These are phyloP conservation scores for Holothuria glaberrima DNA, from an alignment of 35 echinoderm and acorn worm species.

Conservation along the genomic window DNA sequence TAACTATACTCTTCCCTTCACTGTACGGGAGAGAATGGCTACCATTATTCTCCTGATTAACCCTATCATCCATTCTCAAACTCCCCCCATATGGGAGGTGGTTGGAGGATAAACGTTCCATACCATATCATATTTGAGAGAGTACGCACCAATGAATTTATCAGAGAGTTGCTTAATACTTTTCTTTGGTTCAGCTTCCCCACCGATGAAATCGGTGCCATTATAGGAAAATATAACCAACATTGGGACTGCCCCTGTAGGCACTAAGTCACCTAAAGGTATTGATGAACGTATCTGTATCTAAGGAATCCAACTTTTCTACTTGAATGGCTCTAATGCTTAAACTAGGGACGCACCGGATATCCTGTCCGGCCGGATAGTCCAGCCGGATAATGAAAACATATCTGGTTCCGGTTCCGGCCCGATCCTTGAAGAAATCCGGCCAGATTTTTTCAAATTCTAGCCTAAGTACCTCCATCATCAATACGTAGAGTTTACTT, in stretches of 20 bases:
- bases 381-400: too few relatives aligned
- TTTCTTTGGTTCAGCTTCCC: not conserved
- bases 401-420: too few relatives aligned
- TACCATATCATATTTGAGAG: not conserved
- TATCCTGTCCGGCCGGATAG: too few relatives aligned
- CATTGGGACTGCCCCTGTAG: slow-evolving; percentile 19
- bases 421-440: too few relatives aligned
- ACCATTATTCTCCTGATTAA: too few relatives aligned
- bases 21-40: not conserved
- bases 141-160: not conserved
- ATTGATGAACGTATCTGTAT: slow-evolving; percentile 47
- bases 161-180: not conserved
- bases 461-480: too few relatives aligned
- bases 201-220: slow-evolving; percentile 65
- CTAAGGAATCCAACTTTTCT: slow-evolving; percentile 11
- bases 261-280: slow-evolving; percentile 24
- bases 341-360: too few relatives aligned
- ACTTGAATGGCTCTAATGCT: not conserved
- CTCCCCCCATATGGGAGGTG: slow-evolving; percentile 4
- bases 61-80: too few relatives aligned
- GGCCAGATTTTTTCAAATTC: too few relatives aligned
- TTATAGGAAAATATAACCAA: slow-evolving; percentile 45
- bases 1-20: not conserved
- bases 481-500: too few relatives aligned
- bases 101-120: not conserved